Evolutionary conservation across 2,797 vertebrate genomes (phyloP).

Genomic region (Neosalanx taihuensis): DNA sequence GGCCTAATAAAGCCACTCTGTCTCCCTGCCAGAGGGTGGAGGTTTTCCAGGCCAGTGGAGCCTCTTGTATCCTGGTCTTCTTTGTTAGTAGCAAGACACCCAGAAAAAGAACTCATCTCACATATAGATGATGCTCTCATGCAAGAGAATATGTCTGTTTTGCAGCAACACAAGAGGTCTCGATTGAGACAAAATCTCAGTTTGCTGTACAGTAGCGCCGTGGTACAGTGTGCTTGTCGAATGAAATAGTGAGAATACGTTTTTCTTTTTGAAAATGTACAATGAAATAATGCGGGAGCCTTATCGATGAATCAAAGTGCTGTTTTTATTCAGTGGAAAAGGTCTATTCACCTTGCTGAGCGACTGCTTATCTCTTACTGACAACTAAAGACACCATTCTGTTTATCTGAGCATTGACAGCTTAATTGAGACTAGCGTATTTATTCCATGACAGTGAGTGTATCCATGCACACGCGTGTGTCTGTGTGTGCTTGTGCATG

Average conservation of each 20-base stretch:
- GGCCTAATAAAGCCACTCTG: slow-evolving; percentile 48
- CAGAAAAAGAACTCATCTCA: slow-evolving; percentile 48
- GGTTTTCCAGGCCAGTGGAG: slow-evolving; percentile 71
- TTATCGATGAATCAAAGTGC: background rate
- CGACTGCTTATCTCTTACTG: background rate
- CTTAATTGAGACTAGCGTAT: background rate
- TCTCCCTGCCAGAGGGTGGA: slow-evolving; percentile 57
- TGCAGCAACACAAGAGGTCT: slow-evolving; percentile 27
- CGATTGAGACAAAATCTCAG: background rate
- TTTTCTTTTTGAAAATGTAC: background rate
- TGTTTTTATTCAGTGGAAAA: background rate
- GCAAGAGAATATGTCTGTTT: slow-evolving; percentile 50
- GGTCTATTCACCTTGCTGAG: background rate
- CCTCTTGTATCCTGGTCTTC: slow-evolving; percentile 54
- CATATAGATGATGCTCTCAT: slow-evolving; percentile 52
- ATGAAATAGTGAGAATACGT: background rate
- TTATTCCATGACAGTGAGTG: background rate
- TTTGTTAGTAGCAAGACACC: slow-evolving; percentile 47
- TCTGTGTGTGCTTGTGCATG: background rate
- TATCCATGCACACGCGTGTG: background rate
- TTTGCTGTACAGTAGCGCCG: slow-evolving; percentile 25
- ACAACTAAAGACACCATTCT: background rate
- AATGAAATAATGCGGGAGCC: background rate
- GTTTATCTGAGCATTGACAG: background rate
- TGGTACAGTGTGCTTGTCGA: slow-evolving; percentile 18